phyloP scores from a whole-genome alignment of 2,113 vertebrate species.

The Tachysurus fulvidraco region DNA sequence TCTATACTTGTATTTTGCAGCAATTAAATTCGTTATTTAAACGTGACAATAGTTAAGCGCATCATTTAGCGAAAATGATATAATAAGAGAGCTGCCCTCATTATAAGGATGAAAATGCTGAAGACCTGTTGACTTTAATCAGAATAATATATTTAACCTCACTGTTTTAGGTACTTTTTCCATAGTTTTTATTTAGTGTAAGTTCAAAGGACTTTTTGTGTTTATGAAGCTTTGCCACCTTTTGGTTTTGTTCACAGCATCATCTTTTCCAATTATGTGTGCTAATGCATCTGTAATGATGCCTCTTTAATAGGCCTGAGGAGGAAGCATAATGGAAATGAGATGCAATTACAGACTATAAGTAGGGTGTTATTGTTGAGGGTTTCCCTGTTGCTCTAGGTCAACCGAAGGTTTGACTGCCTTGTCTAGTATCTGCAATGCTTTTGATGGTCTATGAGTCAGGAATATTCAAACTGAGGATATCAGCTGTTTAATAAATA shows the following conservation, averaged over 20 bases:
- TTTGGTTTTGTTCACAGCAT: conserved; percentile 59
- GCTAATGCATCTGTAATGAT: conserved; percentile 69
- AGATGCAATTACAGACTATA: conserved; percentile 75
- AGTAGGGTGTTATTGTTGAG: conserved; percentile 75
- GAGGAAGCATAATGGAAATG: conserved; percentile 72
- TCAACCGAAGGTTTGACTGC: conserved; percentile 71
- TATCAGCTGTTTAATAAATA: neutral
- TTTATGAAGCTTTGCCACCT: conserved; percentile 18
- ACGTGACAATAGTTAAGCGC: neutral
- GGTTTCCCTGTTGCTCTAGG: conserved; percentile 68
- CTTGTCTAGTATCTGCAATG: conserved; percentile 61
- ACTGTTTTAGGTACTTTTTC: neutral
- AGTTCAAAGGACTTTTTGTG: neutral
- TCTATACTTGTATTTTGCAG: neutral
- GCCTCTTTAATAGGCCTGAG: conserved; percentile 69
- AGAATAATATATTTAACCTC: neutral
- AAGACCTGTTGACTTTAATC: neutral
- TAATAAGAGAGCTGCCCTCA: neutral
- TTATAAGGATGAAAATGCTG: neutral
- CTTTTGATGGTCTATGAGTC: conserved; percentile 57
- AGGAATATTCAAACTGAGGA: conserved; percentile 12
- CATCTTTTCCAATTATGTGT: conserved; percentile 66
- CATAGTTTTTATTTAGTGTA: neutral
- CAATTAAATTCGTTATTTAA: neutral
- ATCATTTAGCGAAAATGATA: neutral